These are phyloP conservation scores for Chionomys nivalis DNA, from an alignment of 2,113 vertebrate genomes.

Conservation along the genomic window DNA sequence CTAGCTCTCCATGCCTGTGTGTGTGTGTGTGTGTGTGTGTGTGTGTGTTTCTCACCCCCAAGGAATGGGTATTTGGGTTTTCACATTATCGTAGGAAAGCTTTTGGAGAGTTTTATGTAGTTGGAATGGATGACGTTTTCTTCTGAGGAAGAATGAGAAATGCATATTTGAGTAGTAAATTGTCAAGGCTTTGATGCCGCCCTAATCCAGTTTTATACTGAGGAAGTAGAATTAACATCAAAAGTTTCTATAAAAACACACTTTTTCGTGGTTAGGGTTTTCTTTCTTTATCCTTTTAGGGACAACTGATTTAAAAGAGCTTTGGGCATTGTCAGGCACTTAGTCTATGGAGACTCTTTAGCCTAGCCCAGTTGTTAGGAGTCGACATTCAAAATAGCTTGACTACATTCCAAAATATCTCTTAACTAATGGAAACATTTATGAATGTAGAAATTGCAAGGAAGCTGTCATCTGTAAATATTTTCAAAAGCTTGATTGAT, in stretches of 20 bases:
- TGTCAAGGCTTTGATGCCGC: neutral
- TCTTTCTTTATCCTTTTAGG: neutral
- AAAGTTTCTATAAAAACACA: neutral
- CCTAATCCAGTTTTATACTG: neutral
- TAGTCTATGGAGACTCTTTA: neutral
- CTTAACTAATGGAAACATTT: conserved; percentile 51
- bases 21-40: neutral
- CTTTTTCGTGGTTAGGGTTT: neutral
- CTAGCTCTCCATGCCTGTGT: neutral
- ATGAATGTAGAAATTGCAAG: conserved; percentile 3
- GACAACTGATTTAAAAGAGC: neutral
- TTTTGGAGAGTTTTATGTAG: conserved; percentile 8
- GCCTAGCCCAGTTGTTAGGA: neutral
- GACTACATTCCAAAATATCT: conserved; percentile 53
- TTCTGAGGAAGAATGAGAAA: neutral
- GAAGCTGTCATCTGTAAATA: neutral
- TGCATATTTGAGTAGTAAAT: neutral
- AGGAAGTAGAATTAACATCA: neutral
- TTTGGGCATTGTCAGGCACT: neutral
- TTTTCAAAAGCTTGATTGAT: conserved; percentile 19
- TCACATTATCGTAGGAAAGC: conserved; percentile 18
- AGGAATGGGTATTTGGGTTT: conserved; percentile 32
- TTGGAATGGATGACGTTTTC: neutral
- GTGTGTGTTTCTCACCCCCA: neutral
- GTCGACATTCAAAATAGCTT: neutral